Percentiles rank a stretch among this genome's conserved stretches.
Evolutionary conservation across 1,140 invertebrate species (phyloP).

Genomic region (Zaprionus nigranus): DNA sequence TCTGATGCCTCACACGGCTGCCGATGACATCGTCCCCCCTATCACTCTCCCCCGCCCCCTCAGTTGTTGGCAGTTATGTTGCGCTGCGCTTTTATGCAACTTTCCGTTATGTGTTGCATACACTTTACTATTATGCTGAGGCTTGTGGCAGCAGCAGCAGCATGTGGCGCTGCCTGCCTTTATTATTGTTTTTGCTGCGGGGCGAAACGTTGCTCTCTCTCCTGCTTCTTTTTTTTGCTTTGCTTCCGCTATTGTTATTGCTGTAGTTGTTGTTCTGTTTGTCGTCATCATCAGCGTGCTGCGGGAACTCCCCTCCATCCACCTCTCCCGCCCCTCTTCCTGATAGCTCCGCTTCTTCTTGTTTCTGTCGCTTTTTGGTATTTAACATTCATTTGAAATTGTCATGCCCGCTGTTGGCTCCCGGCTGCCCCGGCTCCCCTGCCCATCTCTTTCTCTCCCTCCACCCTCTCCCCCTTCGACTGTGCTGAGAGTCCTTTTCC

Average conservation of each 20-base stretch:
- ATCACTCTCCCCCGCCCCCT: neutral
- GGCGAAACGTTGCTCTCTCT: neutral
- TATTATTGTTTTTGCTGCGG: constrained; percentile 28
- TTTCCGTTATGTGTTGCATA: constrained; percentile 44
- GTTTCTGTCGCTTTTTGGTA: constrained; percentile 64
- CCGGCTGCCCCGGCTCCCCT: neutral
- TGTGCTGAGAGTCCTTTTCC: constrained; percentile 55
- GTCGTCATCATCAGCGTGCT: constrained; percentile 26
- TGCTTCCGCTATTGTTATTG: constrained; percentile 27
- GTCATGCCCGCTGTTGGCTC: constrained; percentile 66
- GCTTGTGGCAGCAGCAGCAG: constrained; percentile 44
- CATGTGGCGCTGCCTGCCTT: constrained; percentile 61
- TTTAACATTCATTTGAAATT: constrained; percentile 82
- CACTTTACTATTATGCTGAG: constrained; percentile 34
- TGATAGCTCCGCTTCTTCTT: constrained; percentile 30
- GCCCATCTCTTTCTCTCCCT: too few species aligned
- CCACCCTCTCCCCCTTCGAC: neutral
- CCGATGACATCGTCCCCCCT: constrained; percentile 28
- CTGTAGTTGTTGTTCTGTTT: constrained; percentile 58
- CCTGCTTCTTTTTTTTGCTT: neutral
- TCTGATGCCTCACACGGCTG: constrained; percentile 14
- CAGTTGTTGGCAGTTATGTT: constrained; percentile 61
- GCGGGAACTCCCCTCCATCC: neutral
- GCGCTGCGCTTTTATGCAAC: constrained; percentile 69
- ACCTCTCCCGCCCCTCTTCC: neutral